These are phyloP conservation scores for Helarctos malayanus DNA, from an alignment of 2,797 vertebrate species.

Conservation along the genomic window DNA sequence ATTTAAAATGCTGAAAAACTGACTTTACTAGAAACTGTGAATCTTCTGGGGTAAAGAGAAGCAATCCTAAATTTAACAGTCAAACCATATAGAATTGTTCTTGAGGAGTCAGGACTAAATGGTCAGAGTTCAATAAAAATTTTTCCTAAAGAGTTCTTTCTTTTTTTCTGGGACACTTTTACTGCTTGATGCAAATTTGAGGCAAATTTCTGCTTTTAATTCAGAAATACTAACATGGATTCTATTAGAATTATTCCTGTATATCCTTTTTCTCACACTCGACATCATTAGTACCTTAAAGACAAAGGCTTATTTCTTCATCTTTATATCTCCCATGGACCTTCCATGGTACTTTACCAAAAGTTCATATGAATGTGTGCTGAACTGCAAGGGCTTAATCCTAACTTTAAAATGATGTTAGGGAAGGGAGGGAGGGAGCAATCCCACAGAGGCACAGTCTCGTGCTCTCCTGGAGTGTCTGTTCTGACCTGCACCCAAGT, in stretches of 20 bases:
- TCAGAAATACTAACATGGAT: neutral
- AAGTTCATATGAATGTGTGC: neutral
- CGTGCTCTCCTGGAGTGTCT: neutral
- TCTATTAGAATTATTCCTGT: neutral
- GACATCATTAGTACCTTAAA: neutral
- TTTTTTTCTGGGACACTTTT: conserved; percentile 5
- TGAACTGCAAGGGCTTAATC: neutral
- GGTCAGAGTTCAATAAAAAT: conserved; percentile 44
- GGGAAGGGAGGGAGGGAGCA: neutral
- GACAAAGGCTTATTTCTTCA: conserved; percentile 43
- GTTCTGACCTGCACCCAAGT: neutral
- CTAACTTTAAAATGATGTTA: neutral
- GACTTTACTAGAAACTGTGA: neutral
- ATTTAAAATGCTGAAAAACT: conserved; percentile 26
- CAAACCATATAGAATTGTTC: neutral
- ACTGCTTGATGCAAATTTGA: neutral
- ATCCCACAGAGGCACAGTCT: neutral
- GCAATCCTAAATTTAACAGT: neutral
- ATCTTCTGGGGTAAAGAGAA: neutral
- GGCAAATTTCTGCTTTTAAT: conserved; percentile 41
- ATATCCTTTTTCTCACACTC: neutral
- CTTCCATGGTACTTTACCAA: neutral
- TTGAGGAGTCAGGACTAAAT: conserved; percentile 1
- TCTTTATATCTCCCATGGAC: neutral
- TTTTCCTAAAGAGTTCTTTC: neutral